A percentile compares a stretch with the other conserved stretches of the same genome.
Conservation (phyloP, 2,797 vertebrate species). For the Pseudochirops corinnae region DNA sequence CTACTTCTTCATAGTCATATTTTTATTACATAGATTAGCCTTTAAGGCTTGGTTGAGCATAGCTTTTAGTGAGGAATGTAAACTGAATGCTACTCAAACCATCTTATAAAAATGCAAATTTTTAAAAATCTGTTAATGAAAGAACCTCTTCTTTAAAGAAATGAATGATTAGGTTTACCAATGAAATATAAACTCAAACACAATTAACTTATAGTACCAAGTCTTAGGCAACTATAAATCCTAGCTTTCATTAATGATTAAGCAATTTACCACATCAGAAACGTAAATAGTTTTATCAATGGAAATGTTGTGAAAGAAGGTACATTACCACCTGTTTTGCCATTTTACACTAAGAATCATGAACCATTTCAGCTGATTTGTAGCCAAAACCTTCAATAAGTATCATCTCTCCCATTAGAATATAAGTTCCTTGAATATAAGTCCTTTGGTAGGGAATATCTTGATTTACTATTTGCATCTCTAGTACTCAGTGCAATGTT, state of each 20-base stretch:
- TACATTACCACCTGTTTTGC: neutral
- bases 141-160: constrained; percentile 17
- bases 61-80: neutral
- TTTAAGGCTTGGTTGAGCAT: neutral
- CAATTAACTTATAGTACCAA: neutral
- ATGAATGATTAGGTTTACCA: constrained; percentile 3
- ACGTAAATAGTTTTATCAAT: neutral
- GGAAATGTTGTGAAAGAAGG: neutral
- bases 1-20: too few species aligned
- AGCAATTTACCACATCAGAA: neutral
- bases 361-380: neutral
- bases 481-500: neutral
- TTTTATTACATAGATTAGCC: neutral
- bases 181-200: constrained; percentile 26
- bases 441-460: neutral
- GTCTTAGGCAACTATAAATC: neutral
- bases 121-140: constrained; percentile 27
- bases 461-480: neutral
- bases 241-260: neutral
- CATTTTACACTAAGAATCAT: neutral
- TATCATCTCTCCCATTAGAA: neutral
- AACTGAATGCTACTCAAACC: neutral
- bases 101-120: neutral
- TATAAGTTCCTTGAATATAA: neutral
- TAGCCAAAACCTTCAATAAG: neutral